Evolutionary conservation across 2,113 vertebrate genomes (phyloP).

Genomic region (Zosterops lateralis): DNA sequence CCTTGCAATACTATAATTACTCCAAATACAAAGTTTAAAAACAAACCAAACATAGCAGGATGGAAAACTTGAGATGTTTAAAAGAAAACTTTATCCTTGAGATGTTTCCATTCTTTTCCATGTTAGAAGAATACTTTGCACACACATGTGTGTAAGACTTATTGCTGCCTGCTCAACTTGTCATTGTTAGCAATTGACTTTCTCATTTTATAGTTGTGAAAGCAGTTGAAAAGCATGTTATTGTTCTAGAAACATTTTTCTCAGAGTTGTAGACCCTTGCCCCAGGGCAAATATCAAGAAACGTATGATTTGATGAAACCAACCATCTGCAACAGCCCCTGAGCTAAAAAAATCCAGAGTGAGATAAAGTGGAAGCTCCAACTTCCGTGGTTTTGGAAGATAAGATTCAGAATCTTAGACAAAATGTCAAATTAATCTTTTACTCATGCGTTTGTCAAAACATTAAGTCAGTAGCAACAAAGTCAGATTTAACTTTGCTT

Average conservation of each 20-base stretch:
- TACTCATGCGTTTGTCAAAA: not conserved
- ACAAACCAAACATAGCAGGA: not conserved
- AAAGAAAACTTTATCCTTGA: not conserved
- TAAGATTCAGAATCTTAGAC: not conserved
- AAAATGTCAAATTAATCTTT: conserved; percentile 10
- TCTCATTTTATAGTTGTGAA: not conserved
- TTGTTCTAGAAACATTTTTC: not conserved
- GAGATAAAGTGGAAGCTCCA: conserved; percentile 23
- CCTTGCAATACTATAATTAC: not conserved
- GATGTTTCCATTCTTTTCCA: not conserved
- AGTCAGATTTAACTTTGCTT: not conserved
- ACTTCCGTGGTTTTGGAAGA: conserved; percentile 15
- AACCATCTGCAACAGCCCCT: not conserved
- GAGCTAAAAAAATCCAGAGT: not conserved
- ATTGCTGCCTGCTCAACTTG: not conserved
- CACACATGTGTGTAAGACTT: not conserved
- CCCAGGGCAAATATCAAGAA: not conserved
- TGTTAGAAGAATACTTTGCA: not conserved
- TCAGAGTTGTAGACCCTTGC: not conserved
- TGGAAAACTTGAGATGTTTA: not conserved
- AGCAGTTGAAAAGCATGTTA: not conserved
- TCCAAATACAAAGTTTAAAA: not conserved
- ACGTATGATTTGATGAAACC: not conserved
- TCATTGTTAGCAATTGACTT: not conserved
- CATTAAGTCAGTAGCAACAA: not conserved